phyloP scores from a whole-genome alignment of 64 coral and sea anemone genomes.

The Actinia tenebrosa region DNA sequence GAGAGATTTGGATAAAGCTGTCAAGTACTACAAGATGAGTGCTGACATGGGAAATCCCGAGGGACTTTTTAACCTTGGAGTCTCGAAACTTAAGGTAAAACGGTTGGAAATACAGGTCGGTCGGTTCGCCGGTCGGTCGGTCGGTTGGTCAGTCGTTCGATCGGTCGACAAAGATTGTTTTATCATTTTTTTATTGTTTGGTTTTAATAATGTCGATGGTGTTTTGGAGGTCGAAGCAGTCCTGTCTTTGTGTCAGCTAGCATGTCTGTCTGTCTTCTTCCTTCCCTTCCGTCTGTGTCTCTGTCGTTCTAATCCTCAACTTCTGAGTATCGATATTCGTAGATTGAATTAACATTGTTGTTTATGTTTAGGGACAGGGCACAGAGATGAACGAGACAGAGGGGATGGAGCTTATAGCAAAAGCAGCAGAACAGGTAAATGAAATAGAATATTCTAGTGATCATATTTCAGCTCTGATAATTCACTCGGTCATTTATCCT shows the following conservation, averaged over 20 bases:
- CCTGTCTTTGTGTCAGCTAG: too few relatives aligned
- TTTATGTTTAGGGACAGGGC: conserved; percentile 62
- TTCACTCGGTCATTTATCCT: neutral
- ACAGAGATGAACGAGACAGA: conserved; percentile 68
- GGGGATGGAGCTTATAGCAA: conserved; percentile 55
- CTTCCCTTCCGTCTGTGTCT: neutral
- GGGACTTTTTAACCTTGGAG: conserved; percentile 77
- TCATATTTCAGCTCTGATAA: neutral
- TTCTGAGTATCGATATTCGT: neutral
- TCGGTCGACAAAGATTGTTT: neutral
- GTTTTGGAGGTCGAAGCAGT: too few relatives aligned
- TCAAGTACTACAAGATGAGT: conserved; percentile 90
- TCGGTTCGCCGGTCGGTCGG: neutral
- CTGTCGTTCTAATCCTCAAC: neutral
- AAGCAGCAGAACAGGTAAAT: conserved; percentile 51
- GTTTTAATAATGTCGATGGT: too few relatives aligned
- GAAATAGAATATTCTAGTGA: neutral
- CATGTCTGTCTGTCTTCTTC: too few relatives aligned
- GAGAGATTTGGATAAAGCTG: conserved; percentile 82
- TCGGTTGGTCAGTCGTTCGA: neutral
- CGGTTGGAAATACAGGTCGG: neutral
- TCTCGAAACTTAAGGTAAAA: conserved; percentile 77
- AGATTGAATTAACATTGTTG: neutral
- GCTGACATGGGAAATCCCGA: conserved; percentile 72
- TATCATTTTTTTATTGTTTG: too few relatives aligned